A percentile compares a stretch with the other conserved stretches of the same genome.
Evolutionary conservation across 2,113 vertebrate species (phyloP).

Genomic region (Murina feae): DNA sequence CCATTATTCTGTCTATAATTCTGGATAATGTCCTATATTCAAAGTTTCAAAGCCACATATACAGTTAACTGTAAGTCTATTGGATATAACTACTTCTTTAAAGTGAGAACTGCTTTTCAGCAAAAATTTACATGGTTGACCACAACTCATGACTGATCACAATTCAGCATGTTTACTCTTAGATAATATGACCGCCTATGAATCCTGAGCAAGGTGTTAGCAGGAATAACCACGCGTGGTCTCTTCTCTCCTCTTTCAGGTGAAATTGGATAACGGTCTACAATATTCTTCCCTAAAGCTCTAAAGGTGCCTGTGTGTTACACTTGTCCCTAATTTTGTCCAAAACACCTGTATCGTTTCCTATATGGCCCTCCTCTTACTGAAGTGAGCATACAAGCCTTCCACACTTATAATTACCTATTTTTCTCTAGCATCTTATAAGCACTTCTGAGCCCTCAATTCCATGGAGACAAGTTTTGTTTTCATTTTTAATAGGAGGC

Average conservation of each 20-base stretch:
- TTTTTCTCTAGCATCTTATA: neutral
- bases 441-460: neutral
- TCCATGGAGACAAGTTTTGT: neutral
- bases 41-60: neutral
- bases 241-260: neutral
- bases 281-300: neutral
- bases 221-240: neutral
- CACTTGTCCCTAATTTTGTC: neutral
- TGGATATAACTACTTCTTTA: neutral
- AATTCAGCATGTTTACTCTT: neutral
- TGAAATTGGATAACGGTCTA: neutral
- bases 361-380: neutral
- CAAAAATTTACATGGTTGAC: neutral
- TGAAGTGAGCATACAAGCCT: neutral
- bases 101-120: neutral
- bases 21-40: neutral
- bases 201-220: neutral
- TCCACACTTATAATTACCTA: neutral
- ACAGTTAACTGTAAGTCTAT: neutral
- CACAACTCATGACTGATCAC: neutral
- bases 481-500: neutral
- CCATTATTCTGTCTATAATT: neutral
- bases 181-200: neutral
- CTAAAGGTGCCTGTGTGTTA: neutral
- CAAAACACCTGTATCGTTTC: neutral